Base-by-base conservation (phyloP, 1,140 invertebrate genomes). In the Pentalonia nigronervosa region DNA sequence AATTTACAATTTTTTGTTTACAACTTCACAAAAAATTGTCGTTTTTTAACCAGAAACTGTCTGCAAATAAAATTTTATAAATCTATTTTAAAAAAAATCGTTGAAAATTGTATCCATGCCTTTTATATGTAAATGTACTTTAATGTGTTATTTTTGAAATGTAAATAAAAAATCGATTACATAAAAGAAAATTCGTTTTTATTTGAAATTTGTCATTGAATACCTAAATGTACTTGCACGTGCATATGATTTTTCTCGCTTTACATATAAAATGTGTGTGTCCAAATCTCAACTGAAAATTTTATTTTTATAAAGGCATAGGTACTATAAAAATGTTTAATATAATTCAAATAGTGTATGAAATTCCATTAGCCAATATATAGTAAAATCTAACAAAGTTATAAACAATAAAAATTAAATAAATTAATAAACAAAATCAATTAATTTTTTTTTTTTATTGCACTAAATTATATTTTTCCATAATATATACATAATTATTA, bases 21-120 rank as follows among this genome's bases (percentile, higher is more conserved):
- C 9, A 3, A 76, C 14, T 76, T 17, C 1, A n/a, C 4, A 23
- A 0, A 17, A 67, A n/a, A n/a, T n/a, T 67, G 14, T 76, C n/a
- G n/a, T 76, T 76, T 67, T 25, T 76, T 76, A n/a, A 14, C 6
- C 14, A 34, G 14, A n/a, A n/a, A 76, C 14, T 76, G n/a, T n/a
- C 14, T 17, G 30, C n/a, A 76, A n/a, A 76, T 76, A 76, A n/a
- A 34, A 17, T 76, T 67, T 11, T 67, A 67, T 0, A 67, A 67
- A 67, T 67, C 60, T 67, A n/a, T 67, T 76, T 76, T 76, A 76
- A 76, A 76, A 76, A 76, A 76, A 76, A 76, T 76, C 60, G 6
- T 76, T 76, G 30, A 76, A 76, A n/a, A n/a, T 76, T 76, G 60
- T 76, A 67, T 30, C 48, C 7, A 67, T n/a, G 30, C 30, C 14